phyloP scores from a whole-genome alignment of 92 coral and sea anemone genomes.

The Blastomussa wellsi region DNA sequence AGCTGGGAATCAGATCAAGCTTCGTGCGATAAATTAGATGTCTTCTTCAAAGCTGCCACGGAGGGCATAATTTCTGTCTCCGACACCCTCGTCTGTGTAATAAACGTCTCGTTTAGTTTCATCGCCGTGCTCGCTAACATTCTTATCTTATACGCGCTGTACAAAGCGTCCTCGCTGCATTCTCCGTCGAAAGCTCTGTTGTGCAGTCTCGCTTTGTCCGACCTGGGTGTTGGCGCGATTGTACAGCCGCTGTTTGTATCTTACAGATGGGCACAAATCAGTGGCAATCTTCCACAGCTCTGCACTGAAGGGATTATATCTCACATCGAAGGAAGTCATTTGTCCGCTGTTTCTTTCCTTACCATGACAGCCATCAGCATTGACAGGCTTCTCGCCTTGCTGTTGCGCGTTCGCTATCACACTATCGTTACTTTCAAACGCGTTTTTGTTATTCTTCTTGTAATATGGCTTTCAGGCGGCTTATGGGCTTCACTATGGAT shows the following conservation, averaged over 20 bases:
- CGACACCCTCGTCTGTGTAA: slow-evolving; percentile 5
- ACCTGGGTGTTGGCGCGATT: slow-evolving; percentile 51
- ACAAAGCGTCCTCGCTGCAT: slow-evolving; percentile 33
- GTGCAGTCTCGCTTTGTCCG: slow-evolving; percentile 51
- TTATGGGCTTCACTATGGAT: slow-evolving; percentile 36
- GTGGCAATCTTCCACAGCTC: not conserved
- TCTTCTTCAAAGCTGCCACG: slow-evolving; percentile 10
- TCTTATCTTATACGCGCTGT: slow-evolving; percentile 32
- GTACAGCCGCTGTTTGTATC: slow-evolving; percentile 52
- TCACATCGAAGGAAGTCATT: slow-evolving; percentile 44
- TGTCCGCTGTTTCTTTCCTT: slow-evolving; percentile 48
- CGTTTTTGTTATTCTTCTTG: slow-evolving; percentile 10
- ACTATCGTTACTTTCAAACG: slow-evolving; percentile 33
- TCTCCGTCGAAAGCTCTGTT: slow-evolving; percentile 41
- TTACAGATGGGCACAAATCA: slow-evolving; percentile 44
- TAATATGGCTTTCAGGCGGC: slow-evolving; percentile 23
- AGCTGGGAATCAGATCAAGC: not conserved
- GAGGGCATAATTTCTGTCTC: not conserved
- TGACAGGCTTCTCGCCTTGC: slow-evolving; percentile 49
- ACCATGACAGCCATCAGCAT: slow-evolving; percentile 42
- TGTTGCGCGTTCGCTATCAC: slow-evolving; percentile 35
- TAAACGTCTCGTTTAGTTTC: slow-evolving; percentile 28
- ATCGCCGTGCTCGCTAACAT: slow-evolving; percentile 38
- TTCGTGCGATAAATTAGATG: not conserved
- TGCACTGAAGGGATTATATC: slow-evolving; percentile 42